phyloP scores from a whole-genome alignment of 1,140 invertebrate genomes.

The Saxidomus purpurata region DNA sequence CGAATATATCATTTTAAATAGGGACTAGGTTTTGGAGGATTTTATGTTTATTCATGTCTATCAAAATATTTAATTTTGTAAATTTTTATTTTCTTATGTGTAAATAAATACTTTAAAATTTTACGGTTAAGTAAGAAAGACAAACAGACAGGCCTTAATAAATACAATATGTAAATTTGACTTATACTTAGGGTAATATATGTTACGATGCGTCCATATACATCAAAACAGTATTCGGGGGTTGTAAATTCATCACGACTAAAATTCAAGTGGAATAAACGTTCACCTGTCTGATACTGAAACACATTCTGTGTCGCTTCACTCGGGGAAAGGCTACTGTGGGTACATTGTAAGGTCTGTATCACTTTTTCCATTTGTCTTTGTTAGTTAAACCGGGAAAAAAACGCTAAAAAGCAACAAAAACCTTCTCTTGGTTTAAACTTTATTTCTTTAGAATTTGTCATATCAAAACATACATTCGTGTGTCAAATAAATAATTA shows the following conservation, averaged over 20 bases:
- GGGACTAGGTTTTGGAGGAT: too few species aligned
- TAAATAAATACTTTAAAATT: neutral
- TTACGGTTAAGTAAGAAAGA: neutral
- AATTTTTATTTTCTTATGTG: conserved; percentile 7
- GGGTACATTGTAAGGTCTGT: neutral
- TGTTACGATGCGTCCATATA: neutral
- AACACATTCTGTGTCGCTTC: neutral
- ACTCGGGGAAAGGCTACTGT: neutral
- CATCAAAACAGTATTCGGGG: neutral
- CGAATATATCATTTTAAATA: too few species aligned
- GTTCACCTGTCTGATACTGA: neutral
- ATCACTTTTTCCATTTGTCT: too few species aligned
- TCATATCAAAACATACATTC: too few species aligned
- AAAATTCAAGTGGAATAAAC: neutral
- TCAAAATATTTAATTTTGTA: neutral
- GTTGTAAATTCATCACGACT: conserved; percentile 7
- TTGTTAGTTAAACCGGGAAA: too few species aligned
- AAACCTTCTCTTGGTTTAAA: too few species aligned
- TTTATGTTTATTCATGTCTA: neutral
- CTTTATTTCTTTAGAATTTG: too few species aligned
- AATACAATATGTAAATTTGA: conserved; percentile 37
- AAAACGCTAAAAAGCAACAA: too few species aligned
- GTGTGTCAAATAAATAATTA: too few species aligned
- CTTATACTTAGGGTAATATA: neutral
- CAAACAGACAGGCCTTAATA: conserved; percentile 1